Base-by-base conservation (phyloP, 2,888 invertebrate genomes). In the Epirrita christyi region DNA sequence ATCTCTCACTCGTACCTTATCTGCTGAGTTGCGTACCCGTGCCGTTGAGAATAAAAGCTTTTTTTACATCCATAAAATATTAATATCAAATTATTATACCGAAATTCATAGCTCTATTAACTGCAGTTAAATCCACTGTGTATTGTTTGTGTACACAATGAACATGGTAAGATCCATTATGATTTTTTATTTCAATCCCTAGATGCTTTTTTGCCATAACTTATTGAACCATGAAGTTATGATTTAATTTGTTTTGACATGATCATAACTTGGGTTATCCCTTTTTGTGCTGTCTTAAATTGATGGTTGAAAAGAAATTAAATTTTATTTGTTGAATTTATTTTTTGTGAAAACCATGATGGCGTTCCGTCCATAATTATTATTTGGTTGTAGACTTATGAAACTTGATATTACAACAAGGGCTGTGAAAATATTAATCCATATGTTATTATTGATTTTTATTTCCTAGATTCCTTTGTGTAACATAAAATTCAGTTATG, bases 181-280 rank as follows among this genome's bases (percentile, higher is more conserved):
- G 64, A 85, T 80, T 83, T 88, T 82, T 58, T 78, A 73, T 67
- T 73, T 72, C 79, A 67, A 72, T 80, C 75, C 76, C 79, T 42
- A 43, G 70, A 75, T 78, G 61, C 63, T 82, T 80, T 80, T 76
- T 73, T 68, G 67, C 49, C 61, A 76, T 73, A 78, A 77, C 77
- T 78, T 78, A 89, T 86, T 92, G 84, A 87, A 79, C 80, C 70
- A 58, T 88, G 78, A 81, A 88, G 84, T 89, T 92, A 92, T 92
- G 92, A 92, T 91, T 81, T 91, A 83, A 92, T 91, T 80, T 85
- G 86, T 90, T 92, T 80, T 89, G 92, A 89, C 92, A 92, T 81
- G 83, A 72, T 82, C 79, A 78, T 81, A 84, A 85, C 84, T 80
- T 82, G 63, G 71, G 68, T 67, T 71, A 75, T 78, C 69, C 78